Percentiles rank a stretch among this genome's conserved stretches.
phyloP scores from a whole-genome alignment of 2,888 invertebrate genomes.

The Perithous albicinctus region DNA sequence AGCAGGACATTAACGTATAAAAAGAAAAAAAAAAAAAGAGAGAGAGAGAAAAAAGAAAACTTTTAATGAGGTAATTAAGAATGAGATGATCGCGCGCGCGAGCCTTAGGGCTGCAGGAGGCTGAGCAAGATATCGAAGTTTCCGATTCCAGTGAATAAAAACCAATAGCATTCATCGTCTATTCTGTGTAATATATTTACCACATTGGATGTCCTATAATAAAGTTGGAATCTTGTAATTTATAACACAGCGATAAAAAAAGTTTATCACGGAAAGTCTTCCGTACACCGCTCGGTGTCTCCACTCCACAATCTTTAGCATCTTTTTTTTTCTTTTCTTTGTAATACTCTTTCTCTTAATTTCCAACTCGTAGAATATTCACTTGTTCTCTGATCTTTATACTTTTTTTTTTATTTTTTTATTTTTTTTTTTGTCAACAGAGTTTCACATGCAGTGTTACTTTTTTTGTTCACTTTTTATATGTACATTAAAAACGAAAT shows the following conservation, averaged over 20 bases:
- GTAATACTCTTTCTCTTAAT: neutral
- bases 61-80: constrained; percentile 31
- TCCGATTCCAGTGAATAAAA: constrained; percentile 10
- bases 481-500: constrained; percentile 34
- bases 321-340: neutral
- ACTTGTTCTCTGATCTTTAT: neutral
- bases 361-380: constrained; percentile 31
- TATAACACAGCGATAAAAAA: constrained; percentile 25
- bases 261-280: constrained; percentile 13
- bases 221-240: constrained; percentile 5
- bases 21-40: neutral
- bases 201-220: neutral
- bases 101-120: neutral
- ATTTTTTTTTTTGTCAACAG: neutral
- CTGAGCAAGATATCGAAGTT: constrained; percentile 11
- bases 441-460: neutral
- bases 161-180: constrained; percentile 23
- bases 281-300: neutral
- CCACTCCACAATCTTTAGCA: neutral
- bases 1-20: too few relatives aligned
- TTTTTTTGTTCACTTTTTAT: too few relatives aligned
- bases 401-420: too few relatives aligned
- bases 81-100: neutral
- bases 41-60: too few relatives aligned
- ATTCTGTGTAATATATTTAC: neutral